phyloP scores from a whole-genome alignment of 2,113 vertebrate species.

The Astur gentilis region DNA sequence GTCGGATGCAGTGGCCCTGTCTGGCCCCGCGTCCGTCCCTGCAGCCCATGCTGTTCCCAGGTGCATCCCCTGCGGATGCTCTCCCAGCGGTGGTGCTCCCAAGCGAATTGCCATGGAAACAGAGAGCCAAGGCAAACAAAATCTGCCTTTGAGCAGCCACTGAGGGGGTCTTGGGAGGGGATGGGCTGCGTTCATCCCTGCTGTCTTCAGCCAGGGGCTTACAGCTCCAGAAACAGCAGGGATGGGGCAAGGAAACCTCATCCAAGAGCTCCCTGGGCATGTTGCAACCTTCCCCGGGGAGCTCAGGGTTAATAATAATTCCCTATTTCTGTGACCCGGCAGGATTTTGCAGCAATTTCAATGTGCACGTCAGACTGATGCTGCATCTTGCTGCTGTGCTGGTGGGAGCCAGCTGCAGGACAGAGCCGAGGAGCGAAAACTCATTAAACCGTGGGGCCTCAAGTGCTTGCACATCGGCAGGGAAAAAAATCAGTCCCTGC shows the following conservation, averaged over 20 bases:
- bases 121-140: background rate
- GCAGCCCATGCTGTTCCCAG: background rate
- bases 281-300: background rate
- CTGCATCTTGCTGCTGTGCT: accelerated
- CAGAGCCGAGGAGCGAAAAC: background rate
- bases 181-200: background rate
- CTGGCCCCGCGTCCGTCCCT: background rate
- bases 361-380: accelerated
- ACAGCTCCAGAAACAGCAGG: background rate
- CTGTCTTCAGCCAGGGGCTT: background rate
- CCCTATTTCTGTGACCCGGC: background rate
- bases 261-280: background rate
- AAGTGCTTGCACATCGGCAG: background rate
- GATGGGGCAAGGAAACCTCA: background rate
- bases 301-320: background rate
- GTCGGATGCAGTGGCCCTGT: accelerated
- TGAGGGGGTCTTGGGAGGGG: background rate
- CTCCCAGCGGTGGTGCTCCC: background rate
- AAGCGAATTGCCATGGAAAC: background rate
- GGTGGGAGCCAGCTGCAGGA: background rate
- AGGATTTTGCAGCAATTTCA: background rate
- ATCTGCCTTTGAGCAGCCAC: background rate
- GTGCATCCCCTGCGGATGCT: background rate
- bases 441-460: background rate
- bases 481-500: background rate